phyloP scores from a whole-genome alignment of 1,140 invertebrate genomes.

The Drosophila parvula region DNA sequence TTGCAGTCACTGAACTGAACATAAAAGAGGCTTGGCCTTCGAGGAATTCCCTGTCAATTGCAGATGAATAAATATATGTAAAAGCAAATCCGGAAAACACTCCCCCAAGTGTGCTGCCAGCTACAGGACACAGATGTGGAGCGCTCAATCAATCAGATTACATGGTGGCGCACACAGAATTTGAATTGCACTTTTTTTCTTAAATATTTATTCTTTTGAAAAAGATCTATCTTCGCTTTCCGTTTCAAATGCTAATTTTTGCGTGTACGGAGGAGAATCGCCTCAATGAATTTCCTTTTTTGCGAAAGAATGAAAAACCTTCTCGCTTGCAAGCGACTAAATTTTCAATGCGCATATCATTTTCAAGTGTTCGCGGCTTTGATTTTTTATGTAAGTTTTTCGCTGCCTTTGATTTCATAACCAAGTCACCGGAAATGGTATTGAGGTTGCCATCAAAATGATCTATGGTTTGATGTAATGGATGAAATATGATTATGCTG shows the following conservation, averaged over 20 bases:
- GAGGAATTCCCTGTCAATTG: slow-evolving; percentile 14
- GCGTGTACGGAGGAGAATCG: background rate
- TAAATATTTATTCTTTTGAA: slow-evolving; percentile 18
- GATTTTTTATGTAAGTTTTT: slow-evolving; percentile 74
- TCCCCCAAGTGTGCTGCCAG: background rate
- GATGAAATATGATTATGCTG: slow-evolving; percentile 4
- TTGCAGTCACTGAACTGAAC: slow-evolving; percentile 16
- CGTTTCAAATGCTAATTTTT: slow-evolving; percentile 40
- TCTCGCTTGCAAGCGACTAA: slow-evolving; percentile 30
- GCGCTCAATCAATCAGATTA: slow-evolving; percentile 1
- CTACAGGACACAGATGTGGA: slow-evolving; percentile 2
- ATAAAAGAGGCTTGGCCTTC: slow-evolving; percentile 28
- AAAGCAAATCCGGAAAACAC: slow-evolving; percentile 1
- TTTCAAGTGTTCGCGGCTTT: slow-evolving; percentile 22
- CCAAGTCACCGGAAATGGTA: slow-evolving; percentile 66
- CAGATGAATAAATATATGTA: background rate
- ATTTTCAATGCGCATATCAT: slow-evolving; percentile 70
- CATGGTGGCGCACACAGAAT: background rate
- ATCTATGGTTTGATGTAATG: background rate
- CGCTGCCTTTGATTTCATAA: slow-evolving; percentile 67
- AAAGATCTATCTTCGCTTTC: slow-evolving; percentile 22
- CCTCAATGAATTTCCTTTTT: slow-evolving; percentile 65
- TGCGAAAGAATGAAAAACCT: slow-evolving; percentile 57
- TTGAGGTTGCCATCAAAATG: slow-evolving; percentile 52
- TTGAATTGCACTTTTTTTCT: slow-evolving; percentile 24